phyloP scores from a whole-genome alignment of 2,113 vertebrate genomes.

The Alligator mississippiensis region DNA sequence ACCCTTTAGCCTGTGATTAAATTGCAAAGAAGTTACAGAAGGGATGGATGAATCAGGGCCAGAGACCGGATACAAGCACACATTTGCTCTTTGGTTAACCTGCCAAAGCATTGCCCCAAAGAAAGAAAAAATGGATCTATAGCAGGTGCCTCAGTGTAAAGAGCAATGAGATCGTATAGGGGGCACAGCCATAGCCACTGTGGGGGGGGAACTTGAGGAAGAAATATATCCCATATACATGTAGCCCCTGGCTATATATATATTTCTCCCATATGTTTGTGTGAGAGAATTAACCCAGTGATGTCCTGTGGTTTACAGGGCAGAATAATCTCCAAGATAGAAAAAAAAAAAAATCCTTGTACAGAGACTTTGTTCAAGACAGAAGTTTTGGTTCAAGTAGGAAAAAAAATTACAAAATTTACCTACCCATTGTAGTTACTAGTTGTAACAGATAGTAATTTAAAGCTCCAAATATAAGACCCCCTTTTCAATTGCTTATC shows the following conservation, averaged over 20 bases:
- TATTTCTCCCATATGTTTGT: not conserved
- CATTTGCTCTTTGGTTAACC: not conserved
- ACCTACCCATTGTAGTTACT: too few relatives aligned
- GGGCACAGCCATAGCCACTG: not conserved
- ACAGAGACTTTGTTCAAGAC: not conserved
- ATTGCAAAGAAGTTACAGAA: not conserved
- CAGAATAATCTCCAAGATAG: not conserved
- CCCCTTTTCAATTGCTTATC: not conserved
- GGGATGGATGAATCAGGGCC: not conserved
- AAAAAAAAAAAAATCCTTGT: not conserved
- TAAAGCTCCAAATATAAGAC: not conserved
- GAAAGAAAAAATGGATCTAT: not conserved
- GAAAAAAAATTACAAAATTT: not conserved
- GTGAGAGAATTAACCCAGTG: not conserved
- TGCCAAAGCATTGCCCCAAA: not conserved
- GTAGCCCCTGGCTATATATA: not conserved
- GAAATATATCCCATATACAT: not conserved
- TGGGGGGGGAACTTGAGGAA: not conserved
- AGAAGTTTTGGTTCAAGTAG: not conserved
- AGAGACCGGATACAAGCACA: not conserved
- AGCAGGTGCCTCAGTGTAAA: not conserved
- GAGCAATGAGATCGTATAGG: accelerated
- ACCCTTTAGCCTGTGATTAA: not conserved
- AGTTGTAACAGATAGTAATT: not conserved
- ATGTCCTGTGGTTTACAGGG: not conserved